Evolutionary conservation across 2,113 vertebrate genomes (phyloP).

Genomic region (Alosa alosa): DNA sequence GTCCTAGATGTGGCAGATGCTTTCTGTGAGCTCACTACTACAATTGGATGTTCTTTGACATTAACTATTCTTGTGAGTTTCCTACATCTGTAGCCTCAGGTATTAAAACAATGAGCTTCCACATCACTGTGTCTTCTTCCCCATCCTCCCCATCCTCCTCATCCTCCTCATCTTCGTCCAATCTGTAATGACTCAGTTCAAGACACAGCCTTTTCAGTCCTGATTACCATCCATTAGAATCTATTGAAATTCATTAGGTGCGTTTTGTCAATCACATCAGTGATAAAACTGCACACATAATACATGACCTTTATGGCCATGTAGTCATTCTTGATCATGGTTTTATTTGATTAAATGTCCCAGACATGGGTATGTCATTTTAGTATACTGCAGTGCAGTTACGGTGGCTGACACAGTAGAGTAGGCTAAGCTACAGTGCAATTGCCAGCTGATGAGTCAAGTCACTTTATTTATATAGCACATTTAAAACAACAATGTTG

Average conservation of each 20-base stretch:
- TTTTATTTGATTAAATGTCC: neutral
- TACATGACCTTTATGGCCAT: neutral
- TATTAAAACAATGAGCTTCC: conserved; percentile 10
- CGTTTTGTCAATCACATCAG: neutral
- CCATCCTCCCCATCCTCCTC: neutral
- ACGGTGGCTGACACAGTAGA: neutral
- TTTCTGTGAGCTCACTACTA: neutral
- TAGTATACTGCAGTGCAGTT: neutral
- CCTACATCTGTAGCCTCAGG: neutral
- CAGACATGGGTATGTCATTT: neutral
- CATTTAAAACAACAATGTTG: too few relatives aligned
- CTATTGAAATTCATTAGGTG: neutral
- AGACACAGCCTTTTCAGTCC: neutral
- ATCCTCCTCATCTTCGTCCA: neutral
- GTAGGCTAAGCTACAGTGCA: neutral
- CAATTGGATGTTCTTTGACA: conserved; percentile 11
- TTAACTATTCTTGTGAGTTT: conserved; percentile 15
- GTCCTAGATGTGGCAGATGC: neutral
- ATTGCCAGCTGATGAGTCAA: neutral
- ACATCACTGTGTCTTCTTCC: neutral
- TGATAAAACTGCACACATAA: too few relatives aligned
- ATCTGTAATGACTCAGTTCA: neutral
- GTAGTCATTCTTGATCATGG: neutral
- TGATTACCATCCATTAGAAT: neutral
- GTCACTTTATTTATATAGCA: too few relatives aligned